A percentile compares a stretch with the other conserved stretches of the same genome.
Evolutionary conservation across 2,888 invertebrate species (phyloP).

Genomic region (Sphaeridia pumilis): DNA sequence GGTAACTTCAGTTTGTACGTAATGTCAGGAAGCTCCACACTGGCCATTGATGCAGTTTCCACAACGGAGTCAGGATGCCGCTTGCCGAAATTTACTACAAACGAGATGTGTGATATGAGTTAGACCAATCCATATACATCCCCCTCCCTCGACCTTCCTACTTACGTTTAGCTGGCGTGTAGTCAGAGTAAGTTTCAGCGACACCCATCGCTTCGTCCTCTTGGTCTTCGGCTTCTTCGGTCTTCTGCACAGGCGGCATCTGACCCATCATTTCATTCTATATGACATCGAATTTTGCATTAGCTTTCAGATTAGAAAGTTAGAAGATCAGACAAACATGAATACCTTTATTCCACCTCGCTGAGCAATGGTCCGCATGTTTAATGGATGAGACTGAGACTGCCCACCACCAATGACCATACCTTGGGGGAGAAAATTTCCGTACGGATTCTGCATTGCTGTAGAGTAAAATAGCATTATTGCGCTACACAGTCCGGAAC

Average conservation of each 20-base stretch:
- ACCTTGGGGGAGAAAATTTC: too few relatives aligned
- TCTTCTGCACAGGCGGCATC: not conserved
- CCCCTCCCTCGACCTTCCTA: conserved; percentile 2
- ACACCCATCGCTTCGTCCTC: conserved; percentile 96
- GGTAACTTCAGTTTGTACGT: conserved; percentile 77
- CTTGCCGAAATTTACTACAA: conserved; percentile 73
- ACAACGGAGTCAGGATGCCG: conserved; percentile 99
- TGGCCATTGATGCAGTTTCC: conserved; percentile 93
- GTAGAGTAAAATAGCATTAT: too few relatives aligned
- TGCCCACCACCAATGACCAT: too few relatives aligned
- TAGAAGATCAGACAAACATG: too few relatives aligned
- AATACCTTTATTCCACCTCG: too few relatives aligned
- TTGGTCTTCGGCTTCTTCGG: conserved; percentile 58
- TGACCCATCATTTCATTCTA: not conserved
- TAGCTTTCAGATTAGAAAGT: too few relatives aligned
- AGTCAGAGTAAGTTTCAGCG: conserved; percentile 96
- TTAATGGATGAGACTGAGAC: too few relatives aligned
- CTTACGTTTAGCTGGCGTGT: conserved; percentile 89
- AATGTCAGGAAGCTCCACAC: conserved; percentile 87
- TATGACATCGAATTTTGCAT: not conserved
- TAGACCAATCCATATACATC: not conserved
- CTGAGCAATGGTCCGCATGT: too few relatives aligned
- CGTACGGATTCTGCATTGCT: too few relatives aligned
- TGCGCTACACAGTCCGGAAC: too few relatives aligned
- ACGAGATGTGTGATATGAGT: conserved; percentile 24